phyloP scores from a whole-genome alignment of 2,797 vertebrate genomes.

The Dicrostonyx torquatus region DNA sequence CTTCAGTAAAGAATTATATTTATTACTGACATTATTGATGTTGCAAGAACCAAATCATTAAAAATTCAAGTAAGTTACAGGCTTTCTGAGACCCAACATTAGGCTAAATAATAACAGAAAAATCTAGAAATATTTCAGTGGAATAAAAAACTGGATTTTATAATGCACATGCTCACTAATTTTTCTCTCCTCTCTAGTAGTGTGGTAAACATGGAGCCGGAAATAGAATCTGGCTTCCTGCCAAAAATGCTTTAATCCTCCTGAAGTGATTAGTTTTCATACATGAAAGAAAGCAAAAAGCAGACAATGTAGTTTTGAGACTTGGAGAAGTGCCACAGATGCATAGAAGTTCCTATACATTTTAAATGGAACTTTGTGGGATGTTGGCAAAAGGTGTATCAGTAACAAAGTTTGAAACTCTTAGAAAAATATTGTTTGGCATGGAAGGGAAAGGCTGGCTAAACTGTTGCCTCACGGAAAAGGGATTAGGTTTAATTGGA shows the following conservation, averaged over 20 bases:
- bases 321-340: conserved; percentile 17
- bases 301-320: conserved; percentile 63
- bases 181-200: background rate
- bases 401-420: conserved; percentile 43
- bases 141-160: conserved; percentile 11
- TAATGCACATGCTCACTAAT: background rate
- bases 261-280: conserved; percentile 72
- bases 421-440: conserved; percentile 19
- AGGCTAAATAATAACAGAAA: background rate
- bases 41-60: conserved; percentile 35
- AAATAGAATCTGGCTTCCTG: conserved; percentile 53
- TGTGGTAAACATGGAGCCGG: background rate
- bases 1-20: background rate
- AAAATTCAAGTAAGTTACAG: background rate
- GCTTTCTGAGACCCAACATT: background rate
- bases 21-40: background rate
- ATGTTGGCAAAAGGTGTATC: conserved; percentile 24
- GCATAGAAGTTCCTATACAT: background rate
- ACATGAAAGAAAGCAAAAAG: conserved; percentile 61
- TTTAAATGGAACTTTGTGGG: conserved; percentile 52
- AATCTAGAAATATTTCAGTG: conserved; percentile 9
- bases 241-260: conserved; percentile 63
- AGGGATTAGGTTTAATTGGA: background rate
- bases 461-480: background rate
- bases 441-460: background rate